Evolutionary conservation across 2,888 invertebrate species (phyloP).

Genomic region (Eupsilia transversa): DNA sequence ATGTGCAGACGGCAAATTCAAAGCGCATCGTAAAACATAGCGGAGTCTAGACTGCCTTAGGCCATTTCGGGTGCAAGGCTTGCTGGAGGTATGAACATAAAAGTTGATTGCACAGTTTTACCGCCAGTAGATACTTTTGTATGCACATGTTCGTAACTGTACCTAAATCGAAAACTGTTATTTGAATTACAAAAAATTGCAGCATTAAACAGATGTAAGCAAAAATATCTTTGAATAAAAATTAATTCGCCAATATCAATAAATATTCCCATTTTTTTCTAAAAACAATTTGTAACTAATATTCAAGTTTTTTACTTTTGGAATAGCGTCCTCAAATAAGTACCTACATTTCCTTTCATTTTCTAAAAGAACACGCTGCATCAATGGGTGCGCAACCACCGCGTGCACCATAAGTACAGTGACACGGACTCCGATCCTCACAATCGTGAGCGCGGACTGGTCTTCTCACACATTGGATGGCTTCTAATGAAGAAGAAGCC

Average conservation of each 20-base stretch:
- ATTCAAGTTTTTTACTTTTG: background rate
- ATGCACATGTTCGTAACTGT: slow-evolving; percentile 26
- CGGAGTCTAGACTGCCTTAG: slow-evolving; percentile 42
- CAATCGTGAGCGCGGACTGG: slow-evolving; percentile 22
- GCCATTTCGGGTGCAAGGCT: slow-evolving; percentile 46
- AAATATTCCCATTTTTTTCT: background rate
- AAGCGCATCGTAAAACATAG: slow-evolving; percentile 52
- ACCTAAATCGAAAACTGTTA: background rate
- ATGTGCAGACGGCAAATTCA: slow-evolving; percentile 27
- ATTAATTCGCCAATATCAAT: background rate
- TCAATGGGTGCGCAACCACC: slow-evolving; percentile 25
- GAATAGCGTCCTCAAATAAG: background rate
- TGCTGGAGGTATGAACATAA: slow-evolving; percentile 34
- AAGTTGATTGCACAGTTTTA: slow-evolving; percentile 32
- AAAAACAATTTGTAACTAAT: background rate
- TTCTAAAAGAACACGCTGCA: slow-evolving; percentile 9
- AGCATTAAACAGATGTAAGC: background rate
- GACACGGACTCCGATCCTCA: slow-evolving; percentile 31
- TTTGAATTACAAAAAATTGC: background rate
- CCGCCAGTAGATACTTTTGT: slow-evolving; percentile 15
- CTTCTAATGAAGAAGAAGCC: slow-evolving; percentile 38
- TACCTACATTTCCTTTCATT: background rate
- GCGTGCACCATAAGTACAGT: slow-evolving; percentile 35
- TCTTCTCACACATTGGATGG: slow-evolving; percentile 30
- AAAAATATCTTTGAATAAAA: background rate